These are phyloP conservation scores for Phenganax marumi DNA, from an alignment of 92 coral and sea anemone species.

Conservation along the genomic window DNA sequence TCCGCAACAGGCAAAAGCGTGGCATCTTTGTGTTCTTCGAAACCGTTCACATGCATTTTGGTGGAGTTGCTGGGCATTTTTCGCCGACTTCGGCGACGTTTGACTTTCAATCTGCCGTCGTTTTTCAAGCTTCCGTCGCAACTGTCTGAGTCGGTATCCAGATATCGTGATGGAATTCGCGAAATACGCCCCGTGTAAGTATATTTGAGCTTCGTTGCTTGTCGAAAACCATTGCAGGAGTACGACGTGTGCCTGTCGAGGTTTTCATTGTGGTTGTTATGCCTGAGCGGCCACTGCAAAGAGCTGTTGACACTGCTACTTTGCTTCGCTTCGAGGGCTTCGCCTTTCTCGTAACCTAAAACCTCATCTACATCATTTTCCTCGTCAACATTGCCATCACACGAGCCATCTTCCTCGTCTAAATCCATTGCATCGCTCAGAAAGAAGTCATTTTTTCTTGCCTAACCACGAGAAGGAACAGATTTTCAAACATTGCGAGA, in stretches of 20 bases:
- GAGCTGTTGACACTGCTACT: constrained; percentile 78
- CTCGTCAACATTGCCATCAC: constrained; percentile 66
- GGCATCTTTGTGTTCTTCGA: constrained; percentile 39
- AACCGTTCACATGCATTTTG: constrained; percentile 49
- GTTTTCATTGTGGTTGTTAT: constrained; percentile 69
- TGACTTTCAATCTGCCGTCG: constrained; percentile 34
- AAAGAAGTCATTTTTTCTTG: constrained; percentile 50
- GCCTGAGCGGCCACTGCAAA: constrained; percentile 98
- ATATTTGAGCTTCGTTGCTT: constrained; percentile 63
- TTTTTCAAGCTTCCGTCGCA: constrained; percentile 36
- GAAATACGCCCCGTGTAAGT: constrained; percentile 90
- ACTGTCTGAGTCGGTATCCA: constrained; percentile 90
- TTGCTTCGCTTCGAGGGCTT: constrained; percentile 72
- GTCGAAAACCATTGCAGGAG: constrained; percentile 75
- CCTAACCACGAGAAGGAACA: constrained; percentile 26
- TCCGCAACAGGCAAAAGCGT: constrained; percentile 3
- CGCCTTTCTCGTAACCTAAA: constrained; percentile 54
- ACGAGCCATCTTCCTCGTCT: constrained; percentile 66
- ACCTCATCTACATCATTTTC: constrained; percentile 61
- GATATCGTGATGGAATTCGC: constrained; percentile 84
- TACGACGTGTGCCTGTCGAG: constrained; percentile 55
- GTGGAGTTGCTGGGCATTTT: constrained; percentile 21
- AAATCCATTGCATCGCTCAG: constrained; percentile 65
- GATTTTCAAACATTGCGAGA: constrained; percentile 26
- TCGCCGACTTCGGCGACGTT: constrained; percentile 24